Evolutionary conservation across 2,797 vertebrate genomes (phyloP), one percentile per base, ranked within the genome.

Genomic region (Eutrigla gurnardus): DNA sequence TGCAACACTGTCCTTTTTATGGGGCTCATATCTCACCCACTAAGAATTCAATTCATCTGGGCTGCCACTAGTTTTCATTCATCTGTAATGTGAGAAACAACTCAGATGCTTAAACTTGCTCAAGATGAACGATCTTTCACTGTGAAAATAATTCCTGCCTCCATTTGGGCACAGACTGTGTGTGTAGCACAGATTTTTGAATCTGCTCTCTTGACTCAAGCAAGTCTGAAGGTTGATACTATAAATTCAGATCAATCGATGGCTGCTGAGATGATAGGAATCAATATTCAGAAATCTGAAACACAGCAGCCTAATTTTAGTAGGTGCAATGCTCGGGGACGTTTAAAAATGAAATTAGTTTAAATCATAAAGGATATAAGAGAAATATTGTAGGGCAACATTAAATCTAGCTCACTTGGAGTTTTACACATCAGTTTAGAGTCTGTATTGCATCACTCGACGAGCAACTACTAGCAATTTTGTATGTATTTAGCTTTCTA

Each of bases 21-120:
- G 46, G 9, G 25, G 25, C 39, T n/a, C 35, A 39, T 12, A 46
- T 36, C 37, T 52, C 37, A 54, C n/a, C 4, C 32, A 43, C 36
- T 45, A 10, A n/a, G 9, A 55, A 33, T 35, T 33, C 25, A 18
- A 42, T 43, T 71, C 42, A 4, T 58, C 45, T 45, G 32, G 35
- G 37, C 52, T 25, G 25, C 17, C 6, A 32, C n/a, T 69, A 18
- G 1, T 52, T 59, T 39, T 14, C 3, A 39, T 47, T 49, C 1
- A 42, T 64, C 57, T 37, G 6, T 15, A 43, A 32, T 8, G 13
- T 36, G 32, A 70, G 5, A 49, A 33, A 13, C 9, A 57, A 40
- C 65, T 35, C 45, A 52, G 32, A 59, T n/a, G 33, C 63, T 45
- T 46, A 46, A 69, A 67, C n/a, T 35, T 60, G 39, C 7, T 60